Percentiles rank a stretch among this genome's conserved stretches.
Evolutionary conservation across 1,140 invertebrate genomes (phyloP).

Genomic region (Sarcophaga bullata): DNA sequence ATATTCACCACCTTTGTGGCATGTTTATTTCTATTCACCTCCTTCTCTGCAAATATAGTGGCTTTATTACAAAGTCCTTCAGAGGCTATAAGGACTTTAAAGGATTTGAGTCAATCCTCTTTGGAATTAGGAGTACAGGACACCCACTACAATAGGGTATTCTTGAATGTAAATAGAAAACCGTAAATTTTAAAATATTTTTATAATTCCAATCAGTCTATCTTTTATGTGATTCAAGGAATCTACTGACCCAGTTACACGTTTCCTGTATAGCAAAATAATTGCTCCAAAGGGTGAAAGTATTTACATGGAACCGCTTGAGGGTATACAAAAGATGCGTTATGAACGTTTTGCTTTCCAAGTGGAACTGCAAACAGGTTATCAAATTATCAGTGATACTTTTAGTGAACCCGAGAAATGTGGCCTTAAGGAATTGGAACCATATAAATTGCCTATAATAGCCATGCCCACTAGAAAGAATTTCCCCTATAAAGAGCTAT

Average conservation of each 20-base stretch:
- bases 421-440: conserved; percentile 68
- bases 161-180: conserved; percentile 65
- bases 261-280: conserved; percentile 68
- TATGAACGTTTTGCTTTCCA: conserved; percentile 70
- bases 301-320: conserved; percentile 66
- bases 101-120: conserved; percentile 68
- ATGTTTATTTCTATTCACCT: conserved; percentile 70
- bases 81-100: conserved; percentile 67
- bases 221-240: conserved; percentile 58
- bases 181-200: conserved; percentile 38
- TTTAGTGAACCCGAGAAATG: conserved; percentile 72
- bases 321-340: conserved; percentile 69
- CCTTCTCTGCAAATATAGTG: conserved; percentile 73
- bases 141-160: conserved; percentile 70
- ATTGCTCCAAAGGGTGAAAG: conserved; percentile 67
- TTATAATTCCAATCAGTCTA: not conserved
- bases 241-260: conserved; percentile 68
- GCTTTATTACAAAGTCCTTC: conserved; percentile 71
- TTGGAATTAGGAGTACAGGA: conserved; percentile 70
- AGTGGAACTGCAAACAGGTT: conserved; percentile 69
- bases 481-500: conserved; percentile 69
- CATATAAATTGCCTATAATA: conserved; percentile 68
- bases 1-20: conserved; percentile 69
- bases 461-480: conserved; percentile 68
- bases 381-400: conserved; percentile 70